Base-by-base conservation (phyloP, 2,113 vertebrate genomes). In the Bubo bubo region DNA sequence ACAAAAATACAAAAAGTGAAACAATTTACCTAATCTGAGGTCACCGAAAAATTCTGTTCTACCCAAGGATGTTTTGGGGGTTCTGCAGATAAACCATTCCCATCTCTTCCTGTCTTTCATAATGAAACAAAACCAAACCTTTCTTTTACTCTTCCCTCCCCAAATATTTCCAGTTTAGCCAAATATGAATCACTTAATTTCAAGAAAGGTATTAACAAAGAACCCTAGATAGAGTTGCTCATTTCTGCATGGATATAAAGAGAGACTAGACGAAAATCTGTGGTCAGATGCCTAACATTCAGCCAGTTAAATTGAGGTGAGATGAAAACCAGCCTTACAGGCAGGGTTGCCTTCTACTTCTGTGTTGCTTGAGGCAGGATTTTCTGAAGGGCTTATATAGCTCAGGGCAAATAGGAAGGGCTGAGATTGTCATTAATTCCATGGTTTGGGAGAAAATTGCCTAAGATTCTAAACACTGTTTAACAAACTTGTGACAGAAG, bases 141-240 rank as follows among this genome's bases (percentile, higher is more conserved):
- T 56, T 47, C 0, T 8, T 73, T 75, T 80, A 17, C 4, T 52
- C 1, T 75, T 2, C 2, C 4, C 6, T 55, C 9, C 28, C 2
- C 12, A 72, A 79, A 39, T 52, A 64, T 59, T 88, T 82, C 16
- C 4, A 23, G 3, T 60, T 87, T 47, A 34, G 30, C 3, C 12
- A 72, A 68, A 82, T 43, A 74, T 4, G 12, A 43, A 60, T 56
- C 27, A 39, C 7, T 8, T 26, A 32, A 32, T 70, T 63, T 17
- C 12, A 37, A 58, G 52, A 17, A 5, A 56, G 8, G 1, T 49
- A 20, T 73, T 77, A 63, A 41, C 16, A 72, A 43, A 47, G 18
- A 67, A 50, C 8, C 8, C 5, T 10, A 13, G 8, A 13, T 60
- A 80, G 4, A 63, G 5, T 5, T 67, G 5, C 14, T 45, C 3